Conservation (phyloP, 1,140 invertebrate genomes). For the Contarinia nasturtii region DNA sequence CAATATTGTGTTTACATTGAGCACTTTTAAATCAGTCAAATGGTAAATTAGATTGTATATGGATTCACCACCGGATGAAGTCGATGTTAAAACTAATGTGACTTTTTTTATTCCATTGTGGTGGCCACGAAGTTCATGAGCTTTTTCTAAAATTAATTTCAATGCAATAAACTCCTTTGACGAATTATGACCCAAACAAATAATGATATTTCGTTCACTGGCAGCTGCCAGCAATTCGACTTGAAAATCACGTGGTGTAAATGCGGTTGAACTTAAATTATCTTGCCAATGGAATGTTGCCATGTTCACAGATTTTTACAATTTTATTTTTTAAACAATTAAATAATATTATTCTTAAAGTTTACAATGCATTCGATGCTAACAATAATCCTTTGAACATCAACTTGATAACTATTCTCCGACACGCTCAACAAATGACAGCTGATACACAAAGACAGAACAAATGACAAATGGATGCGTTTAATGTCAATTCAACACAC, state of each 20-base stretch:
- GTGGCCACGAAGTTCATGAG: constrained; percentile 27
- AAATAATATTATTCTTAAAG: too few relatives aligned
- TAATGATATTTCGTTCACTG: constrained; percentile 59
- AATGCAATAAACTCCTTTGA: constrained; percentile 79
- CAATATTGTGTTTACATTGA: constrained; percentile 6
- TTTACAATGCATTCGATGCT: too few relatives aligned
- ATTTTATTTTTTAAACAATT: not conserved
- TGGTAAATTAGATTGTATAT: constrained; percentile 18
- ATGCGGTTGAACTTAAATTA: constrained; percentile 28
- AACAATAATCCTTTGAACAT: too few relatives aligned
- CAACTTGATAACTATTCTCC: too few relatives aligned
- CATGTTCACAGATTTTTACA: constrained; percentile 6
- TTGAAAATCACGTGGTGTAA: constrained; percentile 57
- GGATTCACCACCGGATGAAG: constrained; percentile 8
- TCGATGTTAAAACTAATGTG: constrained; percentile 9
- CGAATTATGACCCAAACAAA: constrained; percentile 59
- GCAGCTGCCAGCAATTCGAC: constrained; percentile 67
- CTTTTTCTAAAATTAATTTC: constrained; percentile 64
- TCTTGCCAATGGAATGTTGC: constrained; percentile 21
- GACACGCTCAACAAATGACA: too few relatives aligned
- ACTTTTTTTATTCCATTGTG: constrained; percentile 6
- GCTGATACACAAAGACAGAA: too few relatives aligned
- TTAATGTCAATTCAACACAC: too few relatives aligned
- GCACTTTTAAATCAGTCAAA: constrained; percentile 17
- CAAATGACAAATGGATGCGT: too few relatives aligned